phyloP scores from a whole-genome alignment of 2,113 vertebrate genomes.

The Scopus umbretta region DNA sequence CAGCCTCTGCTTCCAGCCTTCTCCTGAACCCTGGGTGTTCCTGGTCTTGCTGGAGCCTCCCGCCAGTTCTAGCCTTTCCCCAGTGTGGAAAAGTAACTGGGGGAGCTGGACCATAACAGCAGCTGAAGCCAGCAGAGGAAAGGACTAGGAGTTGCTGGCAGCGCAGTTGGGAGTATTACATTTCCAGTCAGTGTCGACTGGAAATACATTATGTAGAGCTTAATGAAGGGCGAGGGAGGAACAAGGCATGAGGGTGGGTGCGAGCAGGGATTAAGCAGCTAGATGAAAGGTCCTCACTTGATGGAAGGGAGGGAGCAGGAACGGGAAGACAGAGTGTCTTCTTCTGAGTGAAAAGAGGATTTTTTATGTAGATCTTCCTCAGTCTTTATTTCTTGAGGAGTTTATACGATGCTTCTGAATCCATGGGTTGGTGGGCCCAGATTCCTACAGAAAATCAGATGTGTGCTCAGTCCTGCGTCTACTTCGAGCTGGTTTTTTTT shows the following conservation, averaged over 20 bases:
- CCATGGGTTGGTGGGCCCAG: background rate
- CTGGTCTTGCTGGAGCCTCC: background rate
- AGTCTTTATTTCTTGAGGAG: background rate
- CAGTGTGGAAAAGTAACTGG: background rate
- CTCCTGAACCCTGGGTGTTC: background rate
- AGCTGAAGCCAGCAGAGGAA: background rate
- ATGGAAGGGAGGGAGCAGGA: background rate
- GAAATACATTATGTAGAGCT: background rate
- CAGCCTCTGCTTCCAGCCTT: background rate
- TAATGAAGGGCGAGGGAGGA: background rate
- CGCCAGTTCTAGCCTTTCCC: background rate
- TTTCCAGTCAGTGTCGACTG: background rate
- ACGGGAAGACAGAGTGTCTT: background rate
- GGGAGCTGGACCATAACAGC: background rate
- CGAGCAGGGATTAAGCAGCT: background rate
- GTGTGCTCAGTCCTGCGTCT: background rate
- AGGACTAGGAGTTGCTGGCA: slow-evolving; percentile 9
- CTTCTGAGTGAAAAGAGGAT: background rate
- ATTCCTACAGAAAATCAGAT: background rate
- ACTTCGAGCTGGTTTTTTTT: background rate
- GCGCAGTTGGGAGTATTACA: background rate
- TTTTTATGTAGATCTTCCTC: background rate
- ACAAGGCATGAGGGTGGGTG: background rate
- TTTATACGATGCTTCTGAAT: background rate
- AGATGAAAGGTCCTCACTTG: background rate